These are phyloP conservation scores for Crocodylus rhombifer DNA, from an alignment of 2,797 vertebrate genomes.

Conservation along the genomic window DNA sequence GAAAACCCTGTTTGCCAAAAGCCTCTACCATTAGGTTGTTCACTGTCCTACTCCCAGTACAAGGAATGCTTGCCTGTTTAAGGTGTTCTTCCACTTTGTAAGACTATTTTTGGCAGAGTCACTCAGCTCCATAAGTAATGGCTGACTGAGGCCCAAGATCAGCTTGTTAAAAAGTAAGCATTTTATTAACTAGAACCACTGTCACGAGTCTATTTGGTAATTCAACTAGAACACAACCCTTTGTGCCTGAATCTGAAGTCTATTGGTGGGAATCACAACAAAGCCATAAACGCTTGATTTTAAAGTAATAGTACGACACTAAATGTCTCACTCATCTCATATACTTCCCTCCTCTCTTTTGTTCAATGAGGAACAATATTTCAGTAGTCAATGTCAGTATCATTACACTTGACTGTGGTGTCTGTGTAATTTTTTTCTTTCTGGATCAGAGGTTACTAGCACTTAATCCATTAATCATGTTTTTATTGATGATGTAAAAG, in stretches of 20 bases:
- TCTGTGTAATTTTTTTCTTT: background rate
- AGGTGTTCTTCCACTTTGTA: background rate
- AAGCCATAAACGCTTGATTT: background rate
- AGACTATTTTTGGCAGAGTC: background rate
- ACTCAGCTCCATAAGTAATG: background rate
- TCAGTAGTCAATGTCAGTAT: background rate
- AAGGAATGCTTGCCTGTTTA: background rate
- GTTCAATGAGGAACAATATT: background rate
- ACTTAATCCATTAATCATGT: background rate
- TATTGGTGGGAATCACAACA: background rate
- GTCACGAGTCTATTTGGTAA: background rate
- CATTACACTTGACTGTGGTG: background rate
- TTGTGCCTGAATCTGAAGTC: background rate
- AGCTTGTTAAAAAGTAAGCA: background rate
- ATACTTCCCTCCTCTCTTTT: background rate
- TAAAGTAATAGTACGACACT: background rate
- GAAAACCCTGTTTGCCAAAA: background rate
- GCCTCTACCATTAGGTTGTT: background rate
- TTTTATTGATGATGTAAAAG: background rate
- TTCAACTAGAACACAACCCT: background rate
- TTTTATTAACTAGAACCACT: background rate
- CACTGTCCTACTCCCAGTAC: background rate
- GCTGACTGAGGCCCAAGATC: background rate
- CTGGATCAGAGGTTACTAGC: background rate
- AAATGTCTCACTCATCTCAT: background rate